Evolutionary conservation across 2,113 vertebrate genomes (phyloP).

Genomic region (Halichoeres trimaculatus): DNA sequence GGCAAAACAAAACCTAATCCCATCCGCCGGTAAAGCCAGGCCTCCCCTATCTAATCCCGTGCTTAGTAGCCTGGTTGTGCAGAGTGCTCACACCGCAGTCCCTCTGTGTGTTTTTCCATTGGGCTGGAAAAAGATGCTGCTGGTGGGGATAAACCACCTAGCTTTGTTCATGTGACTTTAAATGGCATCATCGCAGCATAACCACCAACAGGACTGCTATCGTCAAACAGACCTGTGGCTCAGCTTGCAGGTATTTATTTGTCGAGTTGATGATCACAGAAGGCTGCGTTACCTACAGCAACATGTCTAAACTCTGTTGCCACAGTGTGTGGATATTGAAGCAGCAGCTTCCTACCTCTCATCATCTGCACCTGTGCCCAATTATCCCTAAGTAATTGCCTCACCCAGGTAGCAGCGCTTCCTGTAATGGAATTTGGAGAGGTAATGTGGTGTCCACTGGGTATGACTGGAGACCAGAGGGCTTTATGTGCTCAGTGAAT

Average conservation of each 20-base stretch:
- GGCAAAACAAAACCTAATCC: constrained; percentile 81
- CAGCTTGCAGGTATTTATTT: constrained; percentile 36
- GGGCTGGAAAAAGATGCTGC: constrained; percentile 62
- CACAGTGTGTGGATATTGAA: constrained; percentile 68
- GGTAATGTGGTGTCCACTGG: constrained; percentile 61
- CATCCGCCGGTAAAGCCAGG: constrained; percentile 69
- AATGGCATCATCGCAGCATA: background rate
- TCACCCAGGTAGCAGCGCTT: constrained; percentile 61
- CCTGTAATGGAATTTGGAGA: constrained; percentile 69
- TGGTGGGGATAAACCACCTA: constrained; percentile 44
- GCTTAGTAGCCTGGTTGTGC: constrained; percentile 73
- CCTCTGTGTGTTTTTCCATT: constrained; percentile 67
- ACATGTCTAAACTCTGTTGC: constrained; percentile 18
- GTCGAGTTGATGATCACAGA: constrained; percentile 31
- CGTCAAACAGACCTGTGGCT: constrained; percentile 6
- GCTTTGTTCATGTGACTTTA: constrained; percentile 33
- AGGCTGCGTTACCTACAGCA: constrained; percentile 31
- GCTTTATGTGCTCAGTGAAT: constrained; percentile 33
- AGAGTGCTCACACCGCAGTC: constrained; percentile 76
- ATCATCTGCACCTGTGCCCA: constrained; percentile 80
- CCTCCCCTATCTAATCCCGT: constrained; percentile 70
- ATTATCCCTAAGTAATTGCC: constrained; percentile 78
- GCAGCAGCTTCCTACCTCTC: constrained; percentile 68
- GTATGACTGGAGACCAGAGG: constrained; percentile 25
- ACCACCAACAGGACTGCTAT: background rate